These are phyloP conservation scores for Rhizoglyphus robini DNA, from an alignment of 1,140 invertebrate species.

Conservation along the genomic window DNA sequence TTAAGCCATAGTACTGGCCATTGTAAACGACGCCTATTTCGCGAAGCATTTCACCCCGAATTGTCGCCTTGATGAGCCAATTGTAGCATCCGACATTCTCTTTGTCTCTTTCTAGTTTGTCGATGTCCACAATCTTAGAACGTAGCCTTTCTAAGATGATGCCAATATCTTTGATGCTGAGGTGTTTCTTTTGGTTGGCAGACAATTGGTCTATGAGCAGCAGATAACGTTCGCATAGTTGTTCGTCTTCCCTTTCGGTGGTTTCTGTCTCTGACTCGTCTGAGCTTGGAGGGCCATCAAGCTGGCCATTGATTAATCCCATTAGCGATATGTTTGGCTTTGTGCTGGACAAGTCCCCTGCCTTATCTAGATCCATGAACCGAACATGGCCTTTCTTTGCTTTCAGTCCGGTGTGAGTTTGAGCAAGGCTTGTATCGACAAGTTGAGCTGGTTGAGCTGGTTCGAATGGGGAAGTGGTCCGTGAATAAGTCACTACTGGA, in stretches of 20 bases:
- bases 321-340: slow-evolving; percentile 1
- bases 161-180: slow-evolving; percentile 85
- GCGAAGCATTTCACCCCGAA: slow-evolving; percentile 68
- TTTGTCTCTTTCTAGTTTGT: slow-evolving; percentile 70
- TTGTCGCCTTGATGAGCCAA: slow-evolving; percentile 85
- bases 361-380: slow-evolving; percentile 23
- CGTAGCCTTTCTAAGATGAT: slow-evolving; percentile 78
- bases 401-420: slow-evolving; percentile 19
- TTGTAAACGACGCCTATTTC: slow-evolving; percentile 87
- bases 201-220: slow-evolving; percentile 61
- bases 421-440: slow-evolving; percentile 18
- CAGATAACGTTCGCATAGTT: slow-evolving; percentile 62
- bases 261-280: slow-evolving; percentile 79
- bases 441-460: slow-evolving; percentile 24
- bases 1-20: slow-evolving; percentile 85
- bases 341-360: neutral
- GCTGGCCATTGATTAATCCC: neutral
- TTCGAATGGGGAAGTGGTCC: slow-evolving; percentile 24
- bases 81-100: slow-evolving; percentile 70
- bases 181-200: slow-evolving; percentile 32
- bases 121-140: slow-evolving; percentile 83
- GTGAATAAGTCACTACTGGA: slow-evolving; percentile 16
- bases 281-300: slow-evolving; percentile 39
- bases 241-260: slow-evolving; percentile 44
- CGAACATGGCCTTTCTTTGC: slow-evolving; percentile 25